phyloP scores from a whole-genome alignment of 2,888 invertebrate genomes.

The Apotomis turbidana region DNA sequence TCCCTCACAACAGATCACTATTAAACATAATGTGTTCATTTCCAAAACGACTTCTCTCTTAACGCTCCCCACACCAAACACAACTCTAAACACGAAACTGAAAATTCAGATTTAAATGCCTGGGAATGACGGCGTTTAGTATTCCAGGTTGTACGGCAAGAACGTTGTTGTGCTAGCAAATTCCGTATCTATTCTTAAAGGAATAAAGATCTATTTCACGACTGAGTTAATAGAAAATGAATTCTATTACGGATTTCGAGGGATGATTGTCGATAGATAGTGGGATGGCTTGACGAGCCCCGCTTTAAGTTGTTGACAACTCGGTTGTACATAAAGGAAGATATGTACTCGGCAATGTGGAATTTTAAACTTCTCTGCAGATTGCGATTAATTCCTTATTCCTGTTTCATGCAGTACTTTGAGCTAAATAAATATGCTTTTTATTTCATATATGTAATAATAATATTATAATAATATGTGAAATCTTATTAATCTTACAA shows the following conservation, averaged over 20 bases:
- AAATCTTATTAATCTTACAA: no score
- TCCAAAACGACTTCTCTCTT: constrained; percentile 59
- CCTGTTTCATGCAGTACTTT: not conserved
- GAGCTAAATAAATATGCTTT: no score
- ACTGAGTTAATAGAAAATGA: constrained; percentile 74
- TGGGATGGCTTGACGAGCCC: constrained; percentile 41
- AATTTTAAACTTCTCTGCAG: constrained; percentile 31
- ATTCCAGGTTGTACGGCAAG: constrained; percentile 44
- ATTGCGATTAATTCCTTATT: not conserved
- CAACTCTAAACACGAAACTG: not conserved
- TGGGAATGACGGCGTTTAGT: constrained; percentile 41
- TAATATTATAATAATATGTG: no score
- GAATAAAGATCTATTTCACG: constrained; percentile 82
- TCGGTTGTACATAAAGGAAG: constrained; percentile 45
- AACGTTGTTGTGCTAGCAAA: constrained; percentile 78
- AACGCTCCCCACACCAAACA: constrained; percentile 44
- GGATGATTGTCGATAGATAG: constrained; percentile 48
- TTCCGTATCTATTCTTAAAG: constrained; percentile 78
- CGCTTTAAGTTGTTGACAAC: constrained; percentile 68
- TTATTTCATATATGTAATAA: no score
- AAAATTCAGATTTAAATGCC: constrained; percentile 41
- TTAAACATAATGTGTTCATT: constrained; percentile 74
- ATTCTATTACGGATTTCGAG: constrained; percentile 67
- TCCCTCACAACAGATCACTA: constrained; percentile 80
- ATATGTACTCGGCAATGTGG: constrained; percentile 47